Percentiles rank a stretch among this genome's conserved stretches.
Evolutionary conservation across 2,113 vertebrate species (phyloP).

Genomic region (Phainopepla nitens): DNA sequence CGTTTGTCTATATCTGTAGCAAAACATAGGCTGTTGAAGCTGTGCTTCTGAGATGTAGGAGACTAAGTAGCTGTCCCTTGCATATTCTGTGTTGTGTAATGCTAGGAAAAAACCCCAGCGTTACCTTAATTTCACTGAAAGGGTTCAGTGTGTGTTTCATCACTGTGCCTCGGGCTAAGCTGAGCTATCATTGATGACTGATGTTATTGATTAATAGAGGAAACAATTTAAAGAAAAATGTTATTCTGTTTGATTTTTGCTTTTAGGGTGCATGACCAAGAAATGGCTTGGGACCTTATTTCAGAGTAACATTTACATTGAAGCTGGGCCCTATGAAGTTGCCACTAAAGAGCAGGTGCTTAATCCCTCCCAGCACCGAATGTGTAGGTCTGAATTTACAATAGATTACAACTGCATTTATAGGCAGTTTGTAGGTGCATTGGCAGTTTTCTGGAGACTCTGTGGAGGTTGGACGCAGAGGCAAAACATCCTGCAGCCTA

Average conservation of each 20-base stretch:
- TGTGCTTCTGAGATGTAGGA: not conserved
- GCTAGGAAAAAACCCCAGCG: fast-evolving
- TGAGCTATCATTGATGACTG: not conserved
- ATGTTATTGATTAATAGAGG: not conserved
- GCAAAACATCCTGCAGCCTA: not conserved
- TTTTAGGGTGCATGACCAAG: not conserved
- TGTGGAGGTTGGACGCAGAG: not conserved
- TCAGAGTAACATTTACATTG: not conserved
- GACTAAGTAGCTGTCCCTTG: not conserved
- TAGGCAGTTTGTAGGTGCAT: not conserved
- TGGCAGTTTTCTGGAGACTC: not conserved
- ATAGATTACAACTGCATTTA: not conserved
- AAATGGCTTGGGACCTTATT: not conserved
- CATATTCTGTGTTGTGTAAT: not conserved
- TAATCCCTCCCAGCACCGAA: not conserved
- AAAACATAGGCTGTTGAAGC: not conserved
- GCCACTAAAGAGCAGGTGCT: not conserved
- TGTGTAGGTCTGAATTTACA: not conserved
- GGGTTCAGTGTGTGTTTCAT: not conserved
- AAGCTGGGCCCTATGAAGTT: not conserved
- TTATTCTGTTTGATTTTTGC: not conserved
- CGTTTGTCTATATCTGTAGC: not conserved
- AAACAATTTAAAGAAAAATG: not conserved
- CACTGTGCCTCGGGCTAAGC: not conserved
- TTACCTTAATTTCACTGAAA: not conserved